Percentiles rank a stretch among this genome's conserved stretches.
These are phyloP conservation scores for Hippocampus barbouri DNA, from an alignment of 2,113 vertebrate genomes.

Conservation along the genomic window DNA sequence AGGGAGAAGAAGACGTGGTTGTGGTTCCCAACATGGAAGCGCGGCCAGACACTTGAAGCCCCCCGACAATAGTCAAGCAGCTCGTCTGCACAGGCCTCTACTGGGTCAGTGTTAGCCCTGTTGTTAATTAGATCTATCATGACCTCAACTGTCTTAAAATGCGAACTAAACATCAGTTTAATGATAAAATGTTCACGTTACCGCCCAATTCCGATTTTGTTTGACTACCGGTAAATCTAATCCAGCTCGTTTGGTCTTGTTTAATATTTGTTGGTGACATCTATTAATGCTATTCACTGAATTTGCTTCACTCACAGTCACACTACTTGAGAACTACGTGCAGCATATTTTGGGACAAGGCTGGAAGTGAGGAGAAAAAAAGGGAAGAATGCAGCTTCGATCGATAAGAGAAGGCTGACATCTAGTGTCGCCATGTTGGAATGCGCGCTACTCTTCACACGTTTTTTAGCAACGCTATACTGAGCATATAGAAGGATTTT, in stretches of 20 bases:
- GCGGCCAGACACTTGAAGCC: slow-evolving; percentile 65
- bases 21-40: slow-evolving; percentile 61
- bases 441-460: background rate
- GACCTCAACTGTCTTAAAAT: slow-evolving; percentile 46
- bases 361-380: slow-evolving; percentile 46
- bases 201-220: too few species aligned
- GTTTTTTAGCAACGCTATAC: background rate
- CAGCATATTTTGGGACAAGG: too few species aligned
- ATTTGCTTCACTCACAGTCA: background rate
- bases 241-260: background rate
- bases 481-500: background rate
- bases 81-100: slow-evolving; percentile 44
- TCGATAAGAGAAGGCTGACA: slow-evolving; percentile 50
- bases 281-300: background rate
- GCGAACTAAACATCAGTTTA: slow-evolving; percentile 26
- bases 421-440: slow-evolving; percentile 46
- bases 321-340: too few species aligned
- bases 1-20: slow-evolving; percentile 56
- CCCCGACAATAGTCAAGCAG: slow-evolving; percentile 55
- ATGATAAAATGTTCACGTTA: slow-evolving; percentile 13
- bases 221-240: background rate
- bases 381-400: background rate
- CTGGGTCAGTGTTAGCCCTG: slow-evolving; percentile 54
- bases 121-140: slow-evolving; percentile 58
- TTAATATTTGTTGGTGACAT: background rate